Base-by-base conservation (phyloP, 2,797 vertebrate species). In the Poeciliopsis paucimaculata region DNA sequence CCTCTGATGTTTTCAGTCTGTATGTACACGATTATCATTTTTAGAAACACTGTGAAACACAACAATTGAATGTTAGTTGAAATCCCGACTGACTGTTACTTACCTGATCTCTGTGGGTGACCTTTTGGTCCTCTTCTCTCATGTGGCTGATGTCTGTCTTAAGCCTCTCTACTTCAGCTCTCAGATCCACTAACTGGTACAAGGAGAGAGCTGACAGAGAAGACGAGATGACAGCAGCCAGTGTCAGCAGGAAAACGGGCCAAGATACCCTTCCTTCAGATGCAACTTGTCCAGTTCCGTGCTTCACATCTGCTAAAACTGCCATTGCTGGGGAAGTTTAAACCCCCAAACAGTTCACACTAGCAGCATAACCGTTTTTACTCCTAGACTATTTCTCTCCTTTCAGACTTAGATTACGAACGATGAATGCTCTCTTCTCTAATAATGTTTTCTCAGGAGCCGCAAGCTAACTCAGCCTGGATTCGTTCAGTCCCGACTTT, bases 101-200 rank as follows among this genome's bases (percentile, higher is more conserved):
- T 75, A 96, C 95, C 94, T 92, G 90, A 13, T 60, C 77, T 80
- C 46, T 77, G 47, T 79, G 81, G 57, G 45, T 75, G 80, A 47
- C 55, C 45, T 87, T 85, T 18, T 80, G 83, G 34, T 86, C 79
- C 68, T 95, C 94, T 72, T 93, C 92, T 89, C 92, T 94, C 87
- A 90, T 92, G 80, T 88, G 91, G 74, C 62, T 86, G 46, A 95
- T 83, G 81, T 98, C 94, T 0, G 87, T 94, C 78, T 92, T 96
- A 83, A 99, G 95, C 41, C 86, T 92, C 80, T 95, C 95, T 76
- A 99, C 95, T 90, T 99, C 97, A 1, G 96, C 95, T 92, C 97
- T 96, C 86, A 99, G 94, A 41, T 89, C 92, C 89, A 96, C 83
- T 86, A 97, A 94, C 34, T 96, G 95, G 92, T 96, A 96, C 77